Conservation (phyloP, 2,888 invertebrate genomes). For the Epiblema foenella region DNA sequence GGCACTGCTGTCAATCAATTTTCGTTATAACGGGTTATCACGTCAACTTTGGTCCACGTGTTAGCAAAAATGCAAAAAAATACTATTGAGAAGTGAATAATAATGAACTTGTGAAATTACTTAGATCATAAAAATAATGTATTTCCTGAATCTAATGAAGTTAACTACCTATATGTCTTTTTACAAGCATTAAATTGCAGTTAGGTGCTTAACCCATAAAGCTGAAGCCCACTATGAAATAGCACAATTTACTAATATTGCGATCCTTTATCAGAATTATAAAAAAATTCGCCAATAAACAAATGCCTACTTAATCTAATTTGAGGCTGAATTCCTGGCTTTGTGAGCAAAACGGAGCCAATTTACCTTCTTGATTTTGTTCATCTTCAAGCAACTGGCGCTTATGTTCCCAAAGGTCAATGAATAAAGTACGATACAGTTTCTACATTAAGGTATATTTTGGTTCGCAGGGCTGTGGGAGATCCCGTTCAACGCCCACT, state of each 20-base stretch:
- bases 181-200: too few species aligned
- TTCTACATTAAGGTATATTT: conserved; percentile 16
- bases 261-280: not conserved
- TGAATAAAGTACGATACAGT: not conserved
- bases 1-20: too few species aligned
- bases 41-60: too few species aligned
- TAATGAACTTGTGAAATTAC: too few species aligned
- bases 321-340: conserved; percentile 34
- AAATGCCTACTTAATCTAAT: conserved; percentile 39
- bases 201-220: too few species aligned
- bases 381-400: conserved; percentile 25
- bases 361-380: conserved; percentile 44
- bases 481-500: conserved; percentile 95
- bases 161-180: too few species aligned
- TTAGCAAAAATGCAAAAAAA: too few species aligned
- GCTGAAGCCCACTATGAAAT: too few species aligned
- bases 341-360: conserved; percentile 40
- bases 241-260: not conserved
- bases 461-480: conserved; percentile 91
- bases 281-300: conserved; percentile 21
- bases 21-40: too few species aligned
- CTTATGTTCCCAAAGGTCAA: not conserved
- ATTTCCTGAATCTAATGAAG: too few species aligned
- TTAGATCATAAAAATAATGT: too few species aligned
- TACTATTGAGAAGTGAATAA: too few species aligned